Percentiles rank a stretch among this genome's conserved stretches.
Conservation (phyloP, 2,797 vertebrate genomes). For the Gorsachius magnificus region DNA sequence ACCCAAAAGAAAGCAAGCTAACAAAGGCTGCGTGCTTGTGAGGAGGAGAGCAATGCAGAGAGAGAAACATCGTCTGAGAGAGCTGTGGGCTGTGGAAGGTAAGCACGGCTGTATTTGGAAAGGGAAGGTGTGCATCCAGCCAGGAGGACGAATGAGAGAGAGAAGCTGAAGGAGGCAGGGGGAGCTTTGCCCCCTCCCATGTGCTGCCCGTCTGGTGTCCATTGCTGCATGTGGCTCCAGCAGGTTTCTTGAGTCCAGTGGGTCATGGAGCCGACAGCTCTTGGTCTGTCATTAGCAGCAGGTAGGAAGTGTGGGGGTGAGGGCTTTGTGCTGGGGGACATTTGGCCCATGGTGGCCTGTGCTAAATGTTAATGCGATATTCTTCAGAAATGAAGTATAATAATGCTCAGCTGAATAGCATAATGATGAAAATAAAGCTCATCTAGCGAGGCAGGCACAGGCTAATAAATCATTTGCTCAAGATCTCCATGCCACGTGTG, state of each 20-base stretch:
- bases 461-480: background rate
- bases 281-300: background rate
- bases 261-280: background rate
- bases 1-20: background rate
- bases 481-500: background rate
- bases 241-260: background rate
- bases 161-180: background rate
- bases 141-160: background rate
- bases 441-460: background rate
- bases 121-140: background rate
- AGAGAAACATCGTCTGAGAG: background rate
- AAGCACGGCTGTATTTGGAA: background rate
- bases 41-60: background rate
- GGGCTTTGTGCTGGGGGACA: background rate
- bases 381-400: background rate
- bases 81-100: background rate
- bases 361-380: background rate
- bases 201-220: background rate
- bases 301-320: background rate
- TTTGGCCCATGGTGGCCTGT: background rate
- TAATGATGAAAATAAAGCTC: background rate
- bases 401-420: constrained; percentile 15
- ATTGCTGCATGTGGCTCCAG: background rate
- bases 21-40: background rate
- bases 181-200: background rate